Base-by-base conservation (phyloP, 2,797 vertebrate genomes). In the Cryptoprocta ferox region DNA sequence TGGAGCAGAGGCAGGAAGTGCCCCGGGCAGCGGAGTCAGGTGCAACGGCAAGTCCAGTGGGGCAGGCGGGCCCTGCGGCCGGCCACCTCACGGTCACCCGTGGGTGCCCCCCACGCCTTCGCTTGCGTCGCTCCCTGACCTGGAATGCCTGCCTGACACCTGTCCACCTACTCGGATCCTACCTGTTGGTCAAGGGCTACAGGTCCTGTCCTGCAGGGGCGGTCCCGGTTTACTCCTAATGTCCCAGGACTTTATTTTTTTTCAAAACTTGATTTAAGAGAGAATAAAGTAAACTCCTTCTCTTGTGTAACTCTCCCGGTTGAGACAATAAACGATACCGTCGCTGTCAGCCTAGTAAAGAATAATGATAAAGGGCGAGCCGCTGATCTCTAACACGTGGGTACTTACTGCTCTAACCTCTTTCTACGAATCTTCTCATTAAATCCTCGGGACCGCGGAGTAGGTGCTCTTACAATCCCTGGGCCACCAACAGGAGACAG, bases 1-100 rank as follows among this genome's bases (percentile, higher is more conserved):
- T 0, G 1, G 8, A 30, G 32, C 1, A 24, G 18, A 11, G 3
- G 0, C 2, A 19, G 19, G 39, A 24, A 2, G 13, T 5, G n/a
- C 10, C 28, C 19, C 5, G 37, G 39, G 18, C 4, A 0, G 9
- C 0, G 39, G 48, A n/a, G 18, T n/a, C 4, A 3, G 32, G 37
- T 30, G 28, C 3, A 3, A 61, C 0, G 65, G 4, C 16, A 5
- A 37, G 32, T 73, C 19, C 7, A 1, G 45, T 0, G 13, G 61
- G 63, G 19, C 45, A 56, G 26, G 30, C 19, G 42, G 14, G 45
- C 4, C 10, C 24, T 13, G 30, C 0, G 15, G 14, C 8, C 0
- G 2, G 75, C 45, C 35, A 19, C 94, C 59, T 89, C 37, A 12
- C 0, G 0, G 79, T 50, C 61, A 13, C 71, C 79, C 14, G 79